Base-by-base conservation (phyloP, 2,797 vertebrate genomes). In the Sardinella longiceps region DNA sequence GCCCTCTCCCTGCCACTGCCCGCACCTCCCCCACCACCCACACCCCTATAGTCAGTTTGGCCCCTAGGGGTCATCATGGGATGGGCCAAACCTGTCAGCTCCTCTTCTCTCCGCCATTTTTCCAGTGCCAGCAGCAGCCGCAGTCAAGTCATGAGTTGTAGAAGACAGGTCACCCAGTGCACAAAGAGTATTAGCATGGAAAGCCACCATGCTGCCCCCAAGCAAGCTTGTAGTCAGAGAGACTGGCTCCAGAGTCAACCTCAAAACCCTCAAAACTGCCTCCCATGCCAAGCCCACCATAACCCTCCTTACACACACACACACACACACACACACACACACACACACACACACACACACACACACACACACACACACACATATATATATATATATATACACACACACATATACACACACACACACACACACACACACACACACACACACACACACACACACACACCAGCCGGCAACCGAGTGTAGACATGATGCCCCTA, bases 31-130 rank as follows among this genome's bases (percentile, higher is more conserved):
- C 53, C 15, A 4, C 6, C 56, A 25, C 60, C n/a, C 60, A 63
- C 20, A 39, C 30, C 33, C 30, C 30, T 74, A 74, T 33, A 39
- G 33, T 37, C 66, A 74, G 66, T 39, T 74, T 20, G 66, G 66
- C 66, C 66, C 66, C 30, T 18, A 39, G 66, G 66, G 66, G 66
- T 74, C 66, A 74, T 74, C 66, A 74, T 39, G 33, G 33, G 66
- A 33, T 18, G 30, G 66, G 66, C 66, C 66, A 39, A 39, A 74
- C 66, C 66, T 74, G 66, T 39, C 11, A 74, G 66, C 15, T 39
- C 66, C 15, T n/a, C n/a, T n/a, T n/a, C n/a, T n/a, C n/a, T 74
- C 30, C 33, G 2, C 63, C 28, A 15, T 70, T 30, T 30, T 37
- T 37, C 63, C 63, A 70, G 28, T 33, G 28, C 63, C 63, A 70